Conservation (phyloP, 2,113 vertebrate genomes). For the Cnemophilus loriae region DNA sequence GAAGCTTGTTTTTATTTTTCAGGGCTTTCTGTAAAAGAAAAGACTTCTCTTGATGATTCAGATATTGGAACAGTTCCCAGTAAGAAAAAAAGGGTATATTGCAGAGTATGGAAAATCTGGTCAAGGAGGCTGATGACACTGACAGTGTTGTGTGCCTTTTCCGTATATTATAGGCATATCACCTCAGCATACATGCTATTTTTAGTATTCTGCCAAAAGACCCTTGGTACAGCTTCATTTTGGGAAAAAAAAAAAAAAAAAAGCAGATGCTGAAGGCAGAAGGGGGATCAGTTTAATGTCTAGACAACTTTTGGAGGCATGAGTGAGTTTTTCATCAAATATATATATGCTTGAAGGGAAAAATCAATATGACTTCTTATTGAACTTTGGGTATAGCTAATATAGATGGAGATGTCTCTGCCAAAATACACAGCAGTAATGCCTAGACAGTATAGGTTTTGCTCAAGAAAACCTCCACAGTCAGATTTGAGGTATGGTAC, state of each 20-base stretch:
- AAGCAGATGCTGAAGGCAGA: not conserved
- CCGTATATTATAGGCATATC: not conserved
- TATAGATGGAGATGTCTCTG: not conserved
- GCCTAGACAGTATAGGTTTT: not conserved
- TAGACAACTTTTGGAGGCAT: not conserved
- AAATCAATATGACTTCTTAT: not conserved
- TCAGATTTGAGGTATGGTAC: not conserved
- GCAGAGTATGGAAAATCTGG: not conserved
- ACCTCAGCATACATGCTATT: not conserved
- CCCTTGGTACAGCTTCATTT: not conserved
- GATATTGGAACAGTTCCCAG: not conserved
- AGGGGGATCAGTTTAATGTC: not conserved
- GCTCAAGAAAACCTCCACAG: not conserved
- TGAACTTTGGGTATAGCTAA: not conserved
- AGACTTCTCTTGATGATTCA: not conserved
- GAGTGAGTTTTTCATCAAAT: not conserved
- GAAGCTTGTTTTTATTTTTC: constrained; percentile 21
- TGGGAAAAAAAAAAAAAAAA: not conserved
- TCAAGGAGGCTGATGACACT: not conserved
- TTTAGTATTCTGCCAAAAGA: not conserved
- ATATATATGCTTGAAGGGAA: not conserved
- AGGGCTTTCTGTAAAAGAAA: not conserved
- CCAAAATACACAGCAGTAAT: not conserved
- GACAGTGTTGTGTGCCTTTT: not conserved
- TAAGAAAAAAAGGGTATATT: not conserved